Percentiles rank a stretch among this genome's conserved stretches.
Conservation (phyloP, 2,888 invertebrate genomes). For the Thera obeliscata region DNA sequence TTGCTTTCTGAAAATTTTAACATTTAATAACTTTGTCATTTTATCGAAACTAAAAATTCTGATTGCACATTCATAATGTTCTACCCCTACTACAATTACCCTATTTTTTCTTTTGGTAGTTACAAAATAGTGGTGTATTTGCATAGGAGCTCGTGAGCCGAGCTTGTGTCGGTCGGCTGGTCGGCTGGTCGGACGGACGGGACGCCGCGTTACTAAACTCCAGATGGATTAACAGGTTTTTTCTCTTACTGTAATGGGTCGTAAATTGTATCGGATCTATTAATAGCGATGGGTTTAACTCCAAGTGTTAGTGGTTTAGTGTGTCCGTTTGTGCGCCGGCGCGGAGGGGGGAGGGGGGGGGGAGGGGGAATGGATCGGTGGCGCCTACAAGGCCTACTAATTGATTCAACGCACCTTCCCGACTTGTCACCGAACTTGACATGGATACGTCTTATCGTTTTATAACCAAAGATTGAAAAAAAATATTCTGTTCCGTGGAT, state of each 20-base stretch:
- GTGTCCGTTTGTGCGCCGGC: slow-evolving; percentile 28
- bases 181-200: neutral
- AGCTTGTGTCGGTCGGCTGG: neutral
- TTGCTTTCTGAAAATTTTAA: too few relatives aligned
- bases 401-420: slow-evolving; percentile 44
- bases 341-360: slow-evolving; percentile 19
- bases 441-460: slow-evolving; percentile 15
- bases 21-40: too few relatives aligned
- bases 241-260: slow-evolving; percentile 43
- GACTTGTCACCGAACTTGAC: slow-evolving; percentile 20
- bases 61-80: too few relatives aligned
- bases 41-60: too few relatives aligned
- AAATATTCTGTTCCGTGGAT: neutral
- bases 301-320: slow-evolving; percentile 38
- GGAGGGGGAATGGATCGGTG: slow-evolving; percentile 36
- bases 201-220: slow-evolving; percentile 10
- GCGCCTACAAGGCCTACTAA: slow-evolving; percentile 53
- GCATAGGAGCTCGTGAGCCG: neutral
- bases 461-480: neutral
- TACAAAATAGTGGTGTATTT: too few relatives aligned
- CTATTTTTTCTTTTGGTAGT: too few relatives aligned
- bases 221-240: slow-evolving; percentile 41
- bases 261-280: slow-evolving; percentile 42
- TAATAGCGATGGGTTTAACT: slow-evolving; percentile 40
- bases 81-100: too few relatives aligned